Percentiles rank a stretch among this genome's conserved stretches.
phyloP scores from a whole-genome alignment of 2,113 vertebrate genomes.

The Telmatochromis brichardi region DNA sequence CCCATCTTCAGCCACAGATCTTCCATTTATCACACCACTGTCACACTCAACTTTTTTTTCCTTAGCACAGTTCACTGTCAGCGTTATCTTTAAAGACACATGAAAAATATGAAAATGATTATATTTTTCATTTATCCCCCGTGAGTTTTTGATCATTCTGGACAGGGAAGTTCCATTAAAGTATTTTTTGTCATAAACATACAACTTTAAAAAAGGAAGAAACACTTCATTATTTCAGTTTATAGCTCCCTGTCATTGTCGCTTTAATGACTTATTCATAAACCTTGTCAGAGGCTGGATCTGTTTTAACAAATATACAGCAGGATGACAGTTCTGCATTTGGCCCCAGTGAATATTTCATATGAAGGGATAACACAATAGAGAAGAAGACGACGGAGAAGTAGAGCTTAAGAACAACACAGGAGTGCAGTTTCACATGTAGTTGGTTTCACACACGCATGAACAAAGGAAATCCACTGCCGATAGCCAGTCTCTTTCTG shows the following conservation, averaged over 20 bases:
- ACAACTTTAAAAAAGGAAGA: background rate
- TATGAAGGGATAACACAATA: background rate
- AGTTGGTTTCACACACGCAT: background rate
- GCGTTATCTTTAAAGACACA: background rate
- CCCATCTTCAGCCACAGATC: background rate
- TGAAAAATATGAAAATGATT: background rate
- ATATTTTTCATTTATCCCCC: background rate
- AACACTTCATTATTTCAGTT: slow-evolving; percentile 5
- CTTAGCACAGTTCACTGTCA: background rate
- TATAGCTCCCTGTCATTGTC: background rate
- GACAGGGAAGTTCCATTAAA: background rate
- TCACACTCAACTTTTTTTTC: background rate
- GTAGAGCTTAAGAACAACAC: background rate
- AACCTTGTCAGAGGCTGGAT: slow-evolving; percentile 14
- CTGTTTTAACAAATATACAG: slow-evolving; percentile 29
- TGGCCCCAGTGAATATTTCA: slow-evolving; percentile 43
- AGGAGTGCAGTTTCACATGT: background rate
- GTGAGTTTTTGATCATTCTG: background rate
- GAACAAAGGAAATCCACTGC: background rate
- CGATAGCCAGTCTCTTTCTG: background rate
- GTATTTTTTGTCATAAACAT: background rate
- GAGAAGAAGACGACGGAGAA: background rate
- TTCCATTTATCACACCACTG: background rate
- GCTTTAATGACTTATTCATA: slow-evolving; percentile 52
- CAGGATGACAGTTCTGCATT: slow-evolving; percentile 17